phyloP scores from a whole-genome alignment of 2,113 vertebrate genomes.

The Odobenus rosmarus region DNA sequence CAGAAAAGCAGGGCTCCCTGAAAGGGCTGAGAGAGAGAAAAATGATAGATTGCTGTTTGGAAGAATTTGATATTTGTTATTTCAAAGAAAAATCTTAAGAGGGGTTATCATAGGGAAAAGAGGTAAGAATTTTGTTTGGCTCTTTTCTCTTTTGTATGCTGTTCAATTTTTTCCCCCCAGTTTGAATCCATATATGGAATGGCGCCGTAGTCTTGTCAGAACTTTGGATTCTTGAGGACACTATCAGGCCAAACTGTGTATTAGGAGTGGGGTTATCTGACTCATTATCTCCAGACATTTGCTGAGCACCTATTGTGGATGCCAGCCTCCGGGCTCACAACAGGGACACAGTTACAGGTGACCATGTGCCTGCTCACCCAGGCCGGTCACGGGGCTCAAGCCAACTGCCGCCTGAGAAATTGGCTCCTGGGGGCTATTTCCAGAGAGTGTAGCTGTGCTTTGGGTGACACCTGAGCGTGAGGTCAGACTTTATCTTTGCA shows the following conservation, averaged over 20 bases:
- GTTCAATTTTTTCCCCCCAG: background rate
- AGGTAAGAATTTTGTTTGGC: background rate
- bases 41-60: background rate
- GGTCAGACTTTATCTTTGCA: background rate
- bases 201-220: background rate
- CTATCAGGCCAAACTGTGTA: background rate
- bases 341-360: no score
- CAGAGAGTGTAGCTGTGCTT: background rate
- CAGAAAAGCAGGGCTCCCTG: background rate
- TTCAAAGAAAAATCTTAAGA: background rate
- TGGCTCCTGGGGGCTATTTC: background rate
- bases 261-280: background rate
- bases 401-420: background rate
- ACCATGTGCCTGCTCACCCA: background rate
- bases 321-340: background rate
- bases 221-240: background rate
- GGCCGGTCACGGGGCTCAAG: background rate
- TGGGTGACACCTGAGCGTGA: background rate
- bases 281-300: no score
- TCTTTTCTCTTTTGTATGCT: background rate
- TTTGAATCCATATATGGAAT: background rate
- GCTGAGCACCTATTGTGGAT: no score
- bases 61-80: background rate
- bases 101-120: background rate
- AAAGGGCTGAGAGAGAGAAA: fast-evolving